Conservation (phyloP, 2,113 vertebrate species). For the Neopipo cinnamomea region DNA sequence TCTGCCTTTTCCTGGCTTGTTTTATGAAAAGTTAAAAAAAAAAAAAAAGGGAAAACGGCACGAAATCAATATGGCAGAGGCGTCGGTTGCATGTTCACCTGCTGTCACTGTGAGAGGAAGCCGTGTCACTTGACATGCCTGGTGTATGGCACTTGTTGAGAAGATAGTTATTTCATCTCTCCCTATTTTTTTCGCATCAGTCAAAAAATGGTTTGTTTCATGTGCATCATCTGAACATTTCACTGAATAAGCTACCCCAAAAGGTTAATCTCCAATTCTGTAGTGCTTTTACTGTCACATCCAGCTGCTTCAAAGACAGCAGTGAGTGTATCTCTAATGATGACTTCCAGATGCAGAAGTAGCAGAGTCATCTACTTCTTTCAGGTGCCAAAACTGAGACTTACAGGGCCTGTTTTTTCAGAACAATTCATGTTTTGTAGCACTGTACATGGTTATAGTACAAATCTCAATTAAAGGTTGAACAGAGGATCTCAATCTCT, state of each 20-base stretch:
- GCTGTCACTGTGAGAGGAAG: background rate
- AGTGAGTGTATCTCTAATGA: background rate
- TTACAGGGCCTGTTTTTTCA: background rate
- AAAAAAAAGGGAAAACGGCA: background rate
- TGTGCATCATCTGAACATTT: conserved; percentile 5
- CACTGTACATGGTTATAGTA: background rate
- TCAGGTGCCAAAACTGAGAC: conserved; percentile 7
- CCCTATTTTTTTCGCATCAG: background rate
- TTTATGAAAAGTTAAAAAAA: background rate
- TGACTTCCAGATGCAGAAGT: background rate
- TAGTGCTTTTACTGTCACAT: conserved; percentile 12
- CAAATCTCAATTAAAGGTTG: background rate
- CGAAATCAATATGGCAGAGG: background rate
- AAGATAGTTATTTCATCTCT: background rate
- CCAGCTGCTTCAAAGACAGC: background rate
- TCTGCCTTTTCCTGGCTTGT: conserved; percentile 13
- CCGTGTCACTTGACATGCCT: background rate
- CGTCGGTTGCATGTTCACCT: background rate
- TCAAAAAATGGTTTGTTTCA: conserved; percentile 20
- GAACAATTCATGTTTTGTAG: background rate
- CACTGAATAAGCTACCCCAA: background rate
- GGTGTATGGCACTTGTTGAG: background rate
- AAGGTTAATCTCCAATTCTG: background rate
- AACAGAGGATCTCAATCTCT: background rate
- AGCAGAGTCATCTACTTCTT: background rate